Evolutionary conservation across 2,888 invertebrate species (phyloP), one percentile per base, ranked within the genome.

Genomic region (Melanchra persicariae): DNA sequence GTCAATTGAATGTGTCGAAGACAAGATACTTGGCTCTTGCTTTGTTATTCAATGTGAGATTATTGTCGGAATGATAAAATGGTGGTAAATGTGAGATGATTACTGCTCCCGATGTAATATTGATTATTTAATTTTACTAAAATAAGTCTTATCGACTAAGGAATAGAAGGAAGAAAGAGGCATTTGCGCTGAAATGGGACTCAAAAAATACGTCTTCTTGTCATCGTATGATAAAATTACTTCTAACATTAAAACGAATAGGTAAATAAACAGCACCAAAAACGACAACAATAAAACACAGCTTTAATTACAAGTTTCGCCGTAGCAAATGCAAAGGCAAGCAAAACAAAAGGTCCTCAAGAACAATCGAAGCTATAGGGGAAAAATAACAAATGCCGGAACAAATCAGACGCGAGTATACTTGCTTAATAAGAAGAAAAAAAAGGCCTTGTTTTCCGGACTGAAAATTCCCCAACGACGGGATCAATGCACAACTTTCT

Each of bases 331-430:
- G 74, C 71, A 72, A 70, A 82, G 77, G 73, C 47, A 76, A 74
- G 60, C 30, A 60, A 86, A 87, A 89, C 89, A 88, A 87, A 84
- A 82, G 85, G 73, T 79, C 49, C 80, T 84, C 75, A 82, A 87
- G 86, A 87, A 90, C 89, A 90, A 88, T 89, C 82, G 86, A 78
- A 82, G 86, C 85, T 85, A 81, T 72, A 71, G 86, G 86, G 89
- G 84, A 81, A 88, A 88, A 89, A 91, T 83, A 91, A 92, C 90
- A 91, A 91, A 90, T 86, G 86, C 85, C 88, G 85, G 84, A 89
- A 89, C 93, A 90, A 93, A 93, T 93, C 92, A 92, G 88, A 86
- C 90, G 90, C 88, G 87, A 85, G 85, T 83, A 74, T 87, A 83
- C 87, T 84, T 84, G 87, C 81, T 86, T 86, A 87, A 85, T 87